Evolutionary conservation across 2,797 vertebrate genomes (phyloP).

Genomic region (Hemitrygon akajei): DNA sequence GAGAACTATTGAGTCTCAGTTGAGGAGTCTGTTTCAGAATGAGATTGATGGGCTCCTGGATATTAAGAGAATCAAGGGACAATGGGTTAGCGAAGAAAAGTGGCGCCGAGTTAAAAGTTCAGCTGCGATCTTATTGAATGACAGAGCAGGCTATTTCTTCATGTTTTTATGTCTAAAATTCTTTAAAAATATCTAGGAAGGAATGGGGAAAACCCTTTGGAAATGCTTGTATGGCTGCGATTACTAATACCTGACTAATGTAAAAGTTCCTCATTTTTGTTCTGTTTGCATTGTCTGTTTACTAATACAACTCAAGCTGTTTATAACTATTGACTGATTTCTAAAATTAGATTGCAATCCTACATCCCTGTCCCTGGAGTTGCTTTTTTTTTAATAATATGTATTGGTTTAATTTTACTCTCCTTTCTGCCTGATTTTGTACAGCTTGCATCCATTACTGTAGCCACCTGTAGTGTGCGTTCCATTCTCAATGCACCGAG

Average conservation of each 20-base stretch:
- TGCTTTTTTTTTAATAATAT: not conserved
- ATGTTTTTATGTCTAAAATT: too few species aligned
- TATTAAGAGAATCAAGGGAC: too few species aligned
- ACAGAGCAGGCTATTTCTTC: too few species aligned
- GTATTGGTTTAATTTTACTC: not conserved
- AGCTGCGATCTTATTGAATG: too few species aligned
- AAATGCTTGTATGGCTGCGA: not conserved
- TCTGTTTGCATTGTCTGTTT: not conserved
- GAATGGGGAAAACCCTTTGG: too few species aligned
- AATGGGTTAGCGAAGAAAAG: too few species aligned
- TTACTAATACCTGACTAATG: not conserved
- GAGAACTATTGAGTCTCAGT: too few species aligned
- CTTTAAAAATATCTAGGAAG: too few species aligned
- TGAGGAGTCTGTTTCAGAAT: too few species aligned
- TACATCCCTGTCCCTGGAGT: not conserved
- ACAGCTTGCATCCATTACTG: not conserved
- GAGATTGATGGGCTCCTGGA: too few species aligned
- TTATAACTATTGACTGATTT: not conserved
- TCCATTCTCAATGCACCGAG: not conserved
- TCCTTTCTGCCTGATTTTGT: not conserved
- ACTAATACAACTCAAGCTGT: not conserved
- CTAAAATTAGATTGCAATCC: not conserved
- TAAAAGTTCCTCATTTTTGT: not conserved
- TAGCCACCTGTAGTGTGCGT: not conserved
- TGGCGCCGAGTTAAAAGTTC: too few species aligned